These are phyloP conservation scores for Auanema freiburgensis DNA, from an alignment of 2,888 invertebrate species.

Conservation along the genomic window DNA sequence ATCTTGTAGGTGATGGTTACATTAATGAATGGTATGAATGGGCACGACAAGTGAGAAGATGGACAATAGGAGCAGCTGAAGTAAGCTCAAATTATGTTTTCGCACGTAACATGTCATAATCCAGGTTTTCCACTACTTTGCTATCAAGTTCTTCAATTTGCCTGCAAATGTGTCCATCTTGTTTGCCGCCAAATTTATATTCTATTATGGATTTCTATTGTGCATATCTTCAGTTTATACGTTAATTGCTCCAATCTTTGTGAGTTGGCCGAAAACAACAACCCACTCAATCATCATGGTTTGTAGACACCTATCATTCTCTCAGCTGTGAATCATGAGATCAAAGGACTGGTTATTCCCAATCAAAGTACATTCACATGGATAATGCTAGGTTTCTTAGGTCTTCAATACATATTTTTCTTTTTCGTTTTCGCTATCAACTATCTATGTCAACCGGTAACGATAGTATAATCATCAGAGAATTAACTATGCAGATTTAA, in stretches of 20 bases:
- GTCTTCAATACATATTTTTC: constrained; percentile 56
- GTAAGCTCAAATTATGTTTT: constrained; percentile 14
- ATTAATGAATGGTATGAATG: constrained; percentile 57
- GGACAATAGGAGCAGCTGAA: constrained; percentile 61
- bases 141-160: constrained; percentile 52
- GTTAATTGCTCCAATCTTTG: constrained; percentile 52
- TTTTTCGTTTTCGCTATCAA: constrained; percentile 47
- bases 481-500: constrained; percentile 17
- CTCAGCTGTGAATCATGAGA: constrained; percentile 36
- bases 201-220: constrained; percentile 57
- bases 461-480: neutral
- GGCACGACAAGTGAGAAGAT: constrained; percentile 56
- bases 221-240: constrained; percentile 56
- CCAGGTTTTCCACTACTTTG: constrained; percentile 57
- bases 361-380: constrained; percentile 47
- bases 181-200: constrained; percentile 53
- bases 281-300: too few species aligned
- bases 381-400: constrained; percentile 55
- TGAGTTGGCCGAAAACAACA: too few species aligned
- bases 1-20: constrained; percentile 37
- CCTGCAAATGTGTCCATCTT: constrained; percentile 46
- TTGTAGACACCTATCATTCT: constrained; percentile 52
- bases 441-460: constrained; percentile 50
- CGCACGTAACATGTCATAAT: neutral
- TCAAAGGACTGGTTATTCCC: constrained; percentile 48